Evolutionary conservation across 2,888 invertebrate genomes (phyloP), one percentile per base, ranked within the genome.

Genomic region (Cylindroiulus punctatus): DNA sequence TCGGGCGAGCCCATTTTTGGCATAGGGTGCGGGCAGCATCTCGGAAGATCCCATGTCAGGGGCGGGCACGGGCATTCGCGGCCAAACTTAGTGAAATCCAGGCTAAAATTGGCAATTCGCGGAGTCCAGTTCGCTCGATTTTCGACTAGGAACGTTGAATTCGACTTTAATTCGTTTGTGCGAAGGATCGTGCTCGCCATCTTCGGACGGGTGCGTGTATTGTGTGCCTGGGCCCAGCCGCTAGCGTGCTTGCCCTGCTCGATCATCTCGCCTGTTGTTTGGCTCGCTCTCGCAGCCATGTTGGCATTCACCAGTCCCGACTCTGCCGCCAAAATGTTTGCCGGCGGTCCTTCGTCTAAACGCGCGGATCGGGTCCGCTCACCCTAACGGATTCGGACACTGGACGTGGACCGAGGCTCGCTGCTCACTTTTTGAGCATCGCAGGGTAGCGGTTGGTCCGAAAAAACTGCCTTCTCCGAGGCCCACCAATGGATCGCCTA

Each of bases 281-380:
- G 52, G 44, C 44, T 36, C 14, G 40, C 52, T 22, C 19, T 84
- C 84, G 84, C 52, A 52, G 84, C 84, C 84, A 84, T 84, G 84
- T 52, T 84, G 84, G 47, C 47, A 44, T 84, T 47, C 83, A 42
- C 40, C 40, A 83, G 44, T 40, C 86, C 57, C 57, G 84, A 42
- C n/a, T 65, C 84, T 57, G 57, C 86, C 36, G 86, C 65, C 44
- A 86, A 40, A 44, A 86, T 44, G n/a, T 84, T 84, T 8, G 30
- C 57, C 76, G 47, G n/a, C 0, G 83, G n/a, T 42, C 14, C 14
- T 76, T 30, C 22, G 76, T 30, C 76, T 26, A 26, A 26, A 30
- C 30, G 76, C 2, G 12, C 26, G 12, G 10, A 76, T 76, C 76
- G 26, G 7, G 76, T 8, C 76, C 30, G 22, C 30, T 76, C 76